Conservation (phyloP, 2,797 vertebrate species). For the Paguma larvata region DNA sequence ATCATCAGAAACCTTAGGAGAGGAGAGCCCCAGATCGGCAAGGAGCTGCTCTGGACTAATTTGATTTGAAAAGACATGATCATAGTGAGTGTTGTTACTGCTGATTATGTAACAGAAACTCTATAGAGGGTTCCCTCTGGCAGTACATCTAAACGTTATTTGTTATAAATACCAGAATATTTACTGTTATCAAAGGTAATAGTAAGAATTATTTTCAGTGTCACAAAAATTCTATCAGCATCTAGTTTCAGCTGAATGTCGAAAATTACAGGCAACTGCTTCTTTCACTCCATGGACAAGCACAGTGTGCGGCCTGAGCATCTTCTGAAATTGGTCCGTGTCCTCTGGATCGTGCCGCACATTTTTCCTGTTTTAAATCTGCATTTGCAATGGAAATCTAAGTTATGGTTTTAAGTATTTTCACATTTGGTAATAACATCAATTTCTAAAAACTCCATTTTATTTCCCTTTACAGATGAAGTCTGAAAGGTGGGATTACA, state of each 20-base stretch:
- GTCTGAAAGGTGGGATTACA: conserved; percentile 73
- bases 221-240: conserved; percentile 69
- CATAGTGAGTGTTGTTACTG: not conserved
- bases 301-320: not conserved
- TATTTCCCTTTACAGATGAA: conserved; percentile 73
- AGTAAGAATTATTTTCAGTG: conserved; percentile 73
- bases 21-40: not conserved
- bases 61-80: conserved; percentile 42
- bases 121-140: not conserved
- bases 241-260: conserved; percentile 21
- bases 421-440: conserved; percentile 66
- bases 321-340: not conserved
- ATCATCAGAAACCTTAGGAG: not conserved
- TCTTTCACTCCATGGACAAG: not conserved
- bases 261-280: conserved; percentile 76
- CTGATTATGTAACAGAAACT: conserved; percentile 67
- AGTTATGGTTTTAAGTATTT: conserved; percentile 71
- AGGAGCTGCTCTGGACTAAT: conserved; percentile 24
- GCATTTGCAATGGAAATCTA: conserved; percentile 64
- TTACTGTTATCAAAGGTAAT: conserved; percentile 78
- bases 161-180: conserved; percentile 70
- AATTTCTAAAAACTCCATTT: conserved; percentile 78
- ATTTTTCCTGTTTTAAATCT: conserved; percentile 70
- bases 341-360: conserved; percentile 65
- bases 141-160: conserved; percentile 60